phyloP scores from a whole-genome alignment of 2,113 vertebrate genomes.

The Rhegmatorhina hoffmannsi region DNA sequence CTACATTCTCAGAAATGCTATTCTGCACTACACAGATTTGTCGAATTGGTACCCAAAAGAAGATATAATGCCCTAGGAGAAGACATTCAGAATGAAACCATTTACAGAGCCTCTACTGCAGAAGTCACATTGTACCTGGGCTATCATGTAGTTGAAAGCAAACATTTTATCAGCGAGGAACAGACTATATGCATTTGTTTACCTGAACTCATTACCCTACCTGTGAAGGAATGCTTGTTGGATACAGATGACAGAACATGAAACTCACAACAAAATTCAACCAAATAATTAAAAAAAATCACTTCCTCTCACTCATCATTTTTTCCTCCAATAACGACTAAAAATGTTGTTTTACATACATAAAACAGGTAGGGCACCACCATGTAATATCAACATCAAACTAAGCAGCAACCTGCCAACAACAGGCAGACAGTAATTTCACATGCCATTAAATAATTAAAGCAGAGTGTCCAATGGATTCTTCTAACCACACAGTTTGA shows the following conservation, averaged over 20 bases:
- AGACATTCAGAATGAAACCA: not conserved
- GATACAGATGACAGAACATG: not conserved
- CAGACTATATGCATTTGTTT: not conserved
- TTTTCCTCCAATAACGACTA: not conserved
- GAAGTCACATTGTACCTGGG: not conserved
- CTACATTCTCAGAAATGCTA: not conserved
- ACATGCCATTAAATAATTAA: constrained; percentile 23
- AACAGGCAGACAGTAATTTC: not conserved
- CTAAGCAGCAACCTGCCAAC: not conserved
- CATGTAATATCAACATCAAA: not conserved
- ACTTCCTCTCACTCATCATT: not conserved
- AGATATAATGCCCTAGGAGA: not conserved
- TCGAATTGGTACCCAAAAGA: not conserved
- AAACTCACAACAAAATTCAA: not conserved
- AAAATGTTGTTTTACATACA: rapidly evolving
- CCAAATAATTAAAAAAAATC: not conserved
- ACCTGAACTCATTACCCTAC: not conserved
- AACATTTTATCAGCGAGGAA: not conserved
- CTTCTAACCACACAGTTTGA: not conserved
- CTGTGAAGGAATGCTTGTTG: not conserved
- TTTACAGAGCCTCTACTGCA: not conserved
- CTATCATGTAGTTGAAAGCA: not conserved
- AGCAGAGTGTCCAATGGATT: not conserved
- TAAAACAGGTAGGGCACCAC: not conserved
- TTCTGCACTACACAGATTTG: not conserved